Evolutionary conservation across 2,888 invertebrate species (phyloP).

Genomic region (Zygogramma bicolorata): DNA sequence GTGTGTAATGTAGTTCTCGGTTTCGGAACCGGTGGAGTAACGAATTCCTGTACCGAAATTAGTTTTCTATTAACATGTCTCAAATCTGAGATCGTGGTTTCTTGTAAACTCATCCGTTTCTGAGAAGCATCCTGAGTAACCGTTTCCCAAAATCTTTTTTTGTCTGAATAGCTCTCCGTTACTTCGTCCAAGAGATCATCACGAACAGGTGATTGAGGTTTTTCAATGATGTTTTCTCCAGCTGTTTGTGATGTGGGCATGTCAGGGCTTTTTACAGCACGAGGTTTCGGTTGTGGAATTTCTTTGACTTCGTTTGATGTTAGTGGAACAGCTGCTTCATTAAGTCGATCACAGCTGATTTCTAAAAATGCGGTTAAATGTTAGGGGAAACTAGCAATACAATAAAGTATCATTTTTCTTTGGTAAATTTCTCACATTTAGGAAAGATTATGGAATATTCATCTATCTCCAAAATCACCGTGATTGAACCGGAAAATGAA

Average conservation of each 20-base stretch:
- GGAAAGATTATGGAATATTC: slow-evolving; percentile 48
- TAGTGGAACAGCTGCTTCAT: slow-evolving; percentile 58
- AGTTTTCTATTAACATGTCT: slow-evolving; percentile 56
- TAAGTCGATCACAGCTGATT: slow-evolving; percentile 64
- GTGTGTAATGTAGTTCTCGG: slow-evolving; percentile 61
- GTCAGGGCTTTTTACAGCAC: slow-evolving; percentile 58
- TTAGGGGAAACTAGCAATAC: slow-evolving; percentile 64
- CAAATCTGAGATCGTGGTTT: slow-evolving; percentile 53
- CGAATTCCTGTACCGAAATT: slow-evolving; percentile 61
- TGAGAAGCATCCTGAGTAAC: slow-evolving; percentile 59
- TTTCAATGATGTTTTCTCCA: slow-evolving; percentile 38
- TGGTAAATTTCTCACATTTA: slow-evolving; percentile 50
- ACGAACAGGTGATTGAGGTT: slow-evolving; percentile 58
- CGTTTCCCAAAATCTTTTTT: slow-evolving; percentile 70
- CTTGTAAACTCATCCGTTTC: slow-evolving; percentile 60
- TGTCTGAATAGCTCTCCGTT: slow-evolving; percentile 66
- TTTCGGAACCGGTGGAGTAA: slow-evolving; percentile 65
- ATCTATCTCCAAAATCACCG: slow-evolving; percentile 47
- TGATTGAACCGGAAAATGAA: slow-evolving; percentile 34
- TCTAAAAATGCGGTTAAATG: slow-evolving; percentile 66
- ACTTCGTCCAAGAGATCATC: slow-evolving; percentile 60
- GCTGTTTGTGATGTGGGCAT: slow-evolving; percentile 45
- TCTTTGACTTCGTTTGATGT: slow-evolving; percentile 62
- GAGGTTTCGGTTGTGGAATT: slow-evolving; percentile 69
- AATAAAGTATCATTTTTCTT: slow-evolving; percentile 40